Base-by-base conservation (phyloP, 2,113 vertebrate genomes). In the Lophochroa leadbeateri region DNA sequence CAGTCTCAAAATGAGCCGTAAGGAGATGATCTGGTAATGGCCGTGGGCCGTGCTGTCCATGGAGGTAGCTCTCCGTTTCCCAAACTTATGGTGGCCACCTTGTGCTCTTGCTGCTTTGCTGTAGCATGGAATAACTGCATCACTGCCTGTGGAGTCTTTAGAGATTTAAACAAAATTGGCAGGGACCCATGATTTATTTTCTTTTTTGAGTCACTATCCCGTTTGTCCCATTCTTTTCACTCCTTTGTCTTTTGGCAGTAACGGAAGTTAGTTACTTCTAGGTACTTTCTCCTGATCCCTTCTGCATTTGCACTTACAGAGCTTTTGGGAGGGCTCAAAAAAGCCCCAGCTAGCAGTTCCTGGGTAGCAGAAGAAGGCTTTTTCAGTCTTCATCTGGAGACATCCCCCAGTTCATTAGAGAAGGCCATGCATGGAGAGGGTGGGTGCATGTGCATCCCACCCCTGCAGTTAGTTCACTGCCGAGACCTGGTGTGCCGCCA, bases 401-500 rank as follows among this genome's bases (percentile, higher is more conserved):
- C 8, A 11, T 6, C 13, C 11, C 33, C 50, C 27, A 24, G 61
- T 44, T 23, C 39, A 35, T 39, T 55, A 17, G 10, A 31, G 77
- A 14, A 41, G 31, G 29, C 46, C 25, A 1, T 17, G 23, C 39
- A 0, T 37, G 29, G 44, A 57, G 60, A 1, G 46, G 64, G 47
- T 58, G 33, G 74, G 31, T 33, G 55, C 63, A 0, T 14, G 17
- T 10, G 23, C 13, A 8, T 76, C 71, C 64, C 60, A 24, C 17
- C 35, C 7, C 5, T 44, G 91, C 82, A 33, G 46, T 20, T n/a
- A 3, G 28, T 15, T 52, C 18, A 7, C 43, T 78, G 64, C 50
- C 14, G 27, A 49, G 24, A 9, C 7, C 24, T 2, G 4, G 10
- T 7, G 7, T 5, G 8, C 19, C 17, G 4, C 10, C 70, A 18